Evolutionary conservation across 2,113 vertebrate genomes (phyloP), one percentile per base, ranked within the genome.

Genomic region (Anseranas semipalmata): DNA sequence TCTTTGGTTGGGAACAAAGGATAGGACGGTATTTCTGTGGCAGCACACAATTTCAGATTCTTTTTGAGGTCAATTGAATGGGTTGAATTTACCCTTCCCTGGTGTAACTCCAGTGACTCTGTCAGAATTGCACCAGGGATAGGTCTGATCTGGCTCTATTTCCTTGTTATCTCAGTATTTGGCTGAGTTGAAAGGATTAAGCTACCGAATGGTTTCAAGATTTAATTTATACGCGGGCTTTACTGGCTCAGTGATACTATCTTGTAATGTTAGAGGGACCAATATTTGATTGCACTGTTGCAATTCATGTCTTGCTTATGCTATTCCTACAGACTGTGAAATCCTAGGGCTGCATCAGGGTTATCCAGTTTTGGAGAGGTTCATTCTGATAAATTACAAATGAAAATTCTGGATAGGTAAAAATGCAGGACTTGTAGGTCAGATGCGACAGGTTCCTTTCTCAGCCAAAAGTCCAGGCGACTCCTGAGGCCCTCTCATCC

Each of bases 401-500:
- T 18, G 85, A 85, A 62, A 87, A 77, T 17, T 77, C 81, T 1
- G 52, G 89, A 87, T 6, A 72, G 83, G 32, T 24, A 56, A 73
- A 75, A n/a, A 66, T 21, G 15, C 88, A 92, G 93, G 91, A 60
- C 59, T 32, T 66, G 94, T 59, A 70, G 70, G 58, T 65, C 2
- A 1, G 93, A 87, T 41, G 55, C 5, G 45, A 87, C 39, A 59
- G 90, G 84, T 91, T 80, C 84, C 90, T 90, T 95, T 96, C 88
- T 92, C 37, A 87, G 94, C 83, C 76, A 63, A 83, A 91, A 90
- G 95, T 92, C 60, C 55, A 50, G 84, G 82, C 7, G 52, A 73
- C 93, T 97, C 85, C 96, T 76, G 85, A 94, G 95, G 90, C 89
- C 92, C 85, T 94, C 84, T 84, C 85, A 85, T 93, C 95, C 84